Evolutionary conservation across 1,140 invertebrate genomes (phyloP).

Genomic region (Lutraria rhynchaena): DNA sequence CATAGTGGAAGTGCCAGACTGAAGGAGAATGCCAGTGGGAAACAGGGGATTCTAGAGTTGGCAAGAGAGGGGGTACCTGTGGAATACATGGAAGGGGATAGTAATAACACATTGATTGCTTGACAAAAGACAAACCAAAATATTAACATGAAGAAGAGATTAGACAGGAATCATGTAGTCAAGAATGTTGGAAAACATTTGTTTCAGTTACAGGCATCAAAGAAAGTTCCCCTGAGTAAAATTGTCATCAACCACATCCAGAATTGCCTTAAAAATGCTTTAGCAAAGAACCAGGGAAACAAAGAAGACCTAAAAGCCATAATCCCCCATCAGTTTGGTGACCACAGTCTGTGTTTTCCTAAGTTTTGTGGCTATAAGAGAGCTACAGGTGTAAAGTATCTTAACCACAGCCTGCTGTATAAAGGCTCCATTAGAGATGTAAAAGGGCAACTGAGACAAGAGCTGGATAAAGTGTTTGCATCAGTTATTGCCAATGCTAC

Average conservation of each 20-base stretch:
- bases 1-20: constrained; percentile 45
- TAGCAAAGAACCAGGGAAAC: constrained; percentile 59
- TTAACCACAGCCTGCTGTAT: constrained; percentile 57
- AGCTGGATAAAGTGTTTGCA: constrained; percentile 7
- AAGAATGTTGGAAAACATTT: constrained; percentile 54
- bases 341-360: constrained; percentile 32
- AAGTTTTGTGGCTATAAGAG: constrained; percentile 61
- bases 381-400: constrained; percentile 15
- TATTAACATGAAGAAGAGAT: constrained; percentile 55
- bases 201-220: not conserved
- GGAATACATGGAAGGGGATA: constrained; percentile 55
- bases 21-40: constrained; percentile 55
- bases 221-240: constrained; percentile 52
- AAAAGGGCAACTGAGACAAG: not conserved
- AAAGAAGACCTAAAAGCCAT: constrained; percentile 43
- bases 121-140: constrained; percentile 31
- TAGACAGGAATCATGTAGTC: constrained; percentile 53
- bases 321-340: constrained; percentile 57
- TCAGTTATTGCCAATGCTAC: constrained; percentile 7
- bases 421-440: constrained; percentile 20
- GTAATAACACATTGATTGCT: constrained; percentile 51
- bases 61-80: constrained; percentile 38
- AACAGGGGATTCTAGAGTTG: constrained; percentile 32
- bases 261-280: constrained; percentile 56
- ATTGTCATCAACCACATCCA: constrained; percentile 37